Base-by-base conservation (phyloP, 2,797 vertebrate species). In the Oophaga sylvatica region DNA sequence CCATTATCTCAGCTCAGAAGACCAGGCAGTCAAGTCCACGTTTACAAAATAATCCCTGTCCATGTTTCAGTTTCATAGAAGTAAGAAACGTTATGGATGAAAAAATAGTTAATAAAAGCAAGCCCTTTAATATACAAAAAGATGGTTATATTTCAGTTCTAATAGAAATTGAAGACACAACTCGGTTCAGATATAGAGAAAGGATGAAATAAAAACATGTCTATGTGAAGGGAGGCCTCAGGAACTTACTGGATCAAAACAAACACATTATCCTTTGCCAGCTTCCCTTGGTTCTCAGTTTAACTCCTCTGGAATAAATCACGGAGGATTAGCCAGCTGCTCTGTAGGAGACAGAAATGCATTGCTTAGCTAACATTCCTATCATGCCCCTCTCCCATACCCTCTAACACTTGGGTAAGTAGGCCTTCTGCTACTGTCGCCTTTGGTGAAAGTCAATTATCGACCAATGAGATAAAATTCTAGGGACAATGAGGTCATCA, bases 291-390 rank as follows among this genome's bases (percentile, higher is more conserved):
- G 48, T 83, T 68, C 85, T 9, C 1, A 86, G 71, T 83, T 63
- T 73, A 86, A 77, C 89, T 85, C 29, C 48, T 65, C 22, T 53
- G 80, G 87, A 88, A 88, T 90, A 90, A 85, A 86, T 91, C 90
- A 88, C 77, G 83, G 89, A 75, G 86, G 90, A 70, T 76, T 83
- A 73, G 86, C 71, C 41, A 67, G 83, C 85, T 92, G 90, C 86
- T 89, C 63, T 68, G 57, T 77, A 88, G 88, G 86, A 87, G 88
- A 13, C 82, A 80, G 56, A 86, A 83, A 19, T 67, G 65, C 56
- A 87, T 76, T 90, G 57, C 59, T 84, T 62, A 80, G 89, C 92
- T 92, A 87, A 91, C 91, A 93, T 92, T 93, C 90, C 81, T 90
- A 87, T 90, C 90, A 91, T 91, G 89, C 85, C 80, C 65, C 35